phyloP scores from a whole-genome alignment of 2,888 invertebrate genomes.

The Biston betularia region DNA sequence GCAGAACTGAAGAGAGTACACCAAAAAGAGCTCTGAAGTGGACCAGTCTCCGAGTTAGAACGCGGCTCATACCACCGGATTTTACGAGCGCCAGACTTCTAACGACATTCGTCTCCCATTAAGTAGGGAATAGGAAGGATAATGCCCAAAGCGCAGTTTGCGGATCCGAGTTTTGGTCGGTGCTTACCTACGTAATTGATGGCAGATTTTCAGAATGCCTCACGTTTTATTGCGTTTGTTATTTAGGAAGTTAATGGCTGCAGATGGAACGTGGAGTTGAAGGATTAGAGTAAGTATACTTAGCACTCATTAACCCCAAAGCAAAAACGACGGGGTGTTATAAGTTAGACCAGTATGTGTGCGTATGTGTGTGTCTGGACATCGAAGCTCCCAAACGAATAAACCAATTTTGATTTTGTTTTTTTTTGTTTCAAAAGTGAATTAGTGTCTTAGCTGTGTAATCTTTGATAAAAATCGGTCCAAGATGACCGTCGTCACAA shows the following conservation, averaged over 20 bases:
- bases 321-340: no score
- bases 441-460: no score
- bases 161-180: conserved; percentile 71
- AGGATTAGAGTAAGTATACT: neutral
- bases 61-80: conserved; percentile 65
- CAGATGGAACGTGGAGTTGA: conserved; percentile 11
- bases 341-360: no score
- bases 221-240: conserved; percentile 46
- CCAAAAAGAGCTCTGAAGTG: neutral
- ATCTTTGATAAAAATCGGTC: no score
- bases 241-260: conserved; percentile 38
- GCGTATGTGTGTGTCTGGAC: no score
- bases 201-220: conserved; percentile 60
- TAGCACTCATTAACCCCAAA: neutral
- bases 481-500: no score
- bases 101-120: conserved; percentile 82
- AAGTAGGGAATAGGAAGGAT: conserved; percentile 78
- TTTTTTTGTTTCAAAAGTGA: no score
- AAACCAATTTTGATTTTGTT: no score
- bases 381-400: no score
- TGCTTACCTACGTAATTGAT: conserved; percentile 70
- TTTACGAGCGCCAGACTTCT: conserved; percentile 79
- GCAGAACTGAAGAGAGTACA: no score
- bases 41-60: conserved; percentile 54
- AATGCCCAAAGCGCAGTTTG: conserved; percentile 77